Percentiles rank a stretch among this genome's conserved stretches.
phyloP scores from a whole-genome alignment of 2,113 vertebrate species.

The Pseudopodoces humilis region DNA sequence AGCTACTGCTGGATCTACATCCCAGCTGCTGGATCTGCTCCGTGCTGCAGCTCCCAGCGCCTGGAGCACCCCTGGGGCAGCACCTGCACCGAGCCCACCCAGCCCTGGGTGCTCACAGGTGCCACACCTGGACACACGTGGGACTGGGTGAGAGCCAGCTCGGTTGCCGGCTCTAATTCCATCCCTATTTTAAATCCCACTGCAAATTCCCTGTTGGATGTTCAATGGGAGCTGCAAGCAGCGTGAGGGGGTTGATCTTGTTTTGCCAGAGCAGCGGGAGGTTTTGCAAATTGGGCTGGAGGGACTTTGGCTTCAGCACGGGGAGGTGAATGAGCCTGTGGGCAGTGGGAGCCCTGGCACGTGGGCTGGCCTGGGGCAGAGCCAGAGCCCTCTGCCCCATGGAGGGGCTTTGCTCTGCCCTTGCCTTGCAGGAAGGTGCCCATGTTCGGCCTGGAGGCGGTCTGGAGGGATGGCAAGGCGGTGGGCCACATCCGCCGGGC shows the following conservation, averaged over 20 bases:
- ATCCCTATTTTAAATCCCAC: not conserved
- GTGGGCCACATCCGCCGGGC: slow-evolving; percentile 90
- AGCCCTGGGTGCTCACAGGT: too few relatives aligned
- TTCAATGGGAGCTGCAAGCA: not conserved
- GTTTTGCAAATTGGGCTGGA: not conserved
- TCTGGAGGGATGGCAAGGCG: slow-evolving; percentile 85
- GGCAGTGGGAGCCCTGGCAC: not conserved
- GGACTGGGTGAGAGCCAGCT: not conserved
- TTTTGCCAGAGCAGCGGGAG: not conserved
- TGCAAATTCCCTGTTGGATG: not conserved
- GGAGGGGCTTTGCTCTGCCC: not conserved
- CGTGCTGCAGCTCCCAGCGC: fast-evolving
- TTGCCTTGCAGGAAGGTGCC: slow-evolving; percentile 83
- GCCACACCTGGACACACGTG: not conserved
- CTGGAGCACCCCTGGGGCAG: fast-evolving
- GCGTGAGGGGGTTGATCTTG: not conserved
- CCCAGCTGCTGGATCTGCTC: not conserved
- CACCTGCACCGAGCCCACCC: not conserved
- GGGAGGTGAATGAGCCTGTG: not conserved
- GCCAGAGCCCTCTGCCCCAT: fast-evolving
- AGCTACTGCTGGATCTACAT: not conserved
- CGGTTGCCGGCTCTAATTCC: not conserved
- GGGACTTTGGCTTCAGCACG: fast-evolving
- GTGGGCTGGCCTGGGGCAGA: not conserved
- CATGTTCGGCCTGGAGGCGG: slow-evolving; percentile 91